phyloP scores from a whole-genome alignment of 2,113 vertebrate species.

The Bubalus kerabau region DNA sequence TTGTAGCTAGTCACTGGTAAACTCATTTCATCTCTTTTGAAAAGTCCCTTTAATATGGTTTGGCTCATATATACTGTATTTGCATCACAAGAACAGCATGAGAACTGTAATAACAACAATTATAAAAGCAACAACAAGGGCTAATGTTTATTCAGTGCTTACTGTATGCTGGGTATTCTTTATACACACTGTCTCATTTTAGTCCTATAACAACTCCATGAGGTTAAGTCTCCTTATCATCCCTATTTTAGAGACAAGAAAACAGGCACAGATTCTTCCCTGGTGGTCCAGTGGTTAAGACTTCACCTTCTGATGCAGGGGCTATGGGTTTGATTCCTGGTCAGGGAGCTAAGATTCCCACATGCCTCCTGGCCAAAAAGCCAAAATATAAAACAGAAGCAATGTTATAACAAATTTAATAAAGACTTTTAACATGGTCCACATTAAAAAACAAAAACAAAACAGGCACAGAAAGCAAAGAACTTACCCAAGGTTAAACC shows the following conservation, averaged over 20 bases:
- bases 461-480: not conserved
- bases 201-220: not conserved
- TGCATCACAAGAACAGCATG: not conserved
- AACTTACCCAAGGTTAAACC: not conserved
- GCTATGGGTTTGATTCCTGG: not conserved
- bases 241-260: not conserved
- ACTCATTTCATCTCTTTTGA: slow-evolving; percentile 15
- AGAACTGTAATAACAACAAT: not conserved
- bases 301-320: not conserved
- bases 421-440: not conserved
- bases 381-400: not conserved
- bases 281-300: not conserved
- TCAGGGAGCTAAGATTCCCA: not conserved
- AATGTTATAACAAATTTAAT: not conserved
- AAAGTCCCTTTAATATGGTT: not conserved
- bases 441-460: not conserved
- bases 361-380: not conserved
- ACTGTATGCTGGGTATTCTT: not conserved
- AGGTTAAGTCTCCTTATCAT: not conserved
- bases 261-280: not conserved
- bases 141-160: not conserved
- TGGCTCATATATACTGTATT: not conserved
- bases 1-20: slow-evolving; percentile 6
- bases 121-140: not conserved
- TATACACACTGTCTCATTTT: not conserved